These are phyloP conservation scores for Camponotus pennsylvanicus DNA, from an alignment of 1,140 invertebrate genomes.

Conservation along the genomic window DNA sequence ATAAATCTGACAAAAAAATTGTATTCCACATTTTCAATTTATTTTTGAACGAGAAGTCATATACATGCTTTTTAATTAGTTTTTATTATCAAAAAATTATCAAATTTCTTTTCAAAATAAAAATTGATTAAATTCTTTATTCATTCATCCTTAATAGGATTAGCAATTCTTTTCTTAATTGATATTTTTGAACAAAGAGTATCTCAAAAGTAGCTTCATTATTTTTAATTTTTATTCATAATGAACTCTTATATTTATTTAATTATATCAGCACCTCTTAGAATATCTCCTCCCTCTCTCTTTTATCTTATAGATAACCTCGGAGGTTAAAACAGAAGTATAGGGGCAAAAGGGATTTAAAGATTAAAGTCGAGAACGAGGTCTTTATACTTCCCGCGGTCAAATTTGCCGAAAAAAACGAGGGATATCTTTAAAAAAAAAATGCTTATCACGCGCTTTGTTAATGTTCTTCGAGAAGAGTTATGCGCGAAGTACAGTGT, in stretches of 20 bases:
- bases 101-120: not conserved
- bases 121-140: not conserved
- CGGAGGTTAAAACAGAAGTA: not conserved
- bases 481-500: slow-evolving; percentile 44
- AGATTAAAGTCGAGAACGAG: not conserved
- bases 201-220: not conserved
- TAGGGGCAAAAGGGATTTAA: not conserved
- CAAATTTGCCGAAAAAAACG: not conserved
- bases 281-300: not conserved
- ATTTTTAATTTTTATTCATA: not conserved
- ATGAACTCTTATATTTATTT: not conserved
- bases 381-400: not conserved
- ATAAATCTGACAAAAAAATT: no score
- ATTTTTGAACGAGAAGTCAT: no score
- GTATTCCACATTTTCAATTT: no score
- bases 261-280: not conserved
- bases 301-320: not conserved
- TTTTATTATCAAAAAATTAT: no score
- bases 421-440: not conserved
- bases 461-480: slow-evolving; percentile 49
- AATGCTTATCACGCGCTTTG: not conserved
- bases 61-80: no score
- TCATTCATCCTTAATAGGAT: not conserved
- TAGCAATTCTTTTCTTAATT: no score
- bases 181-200: no score